These are phyloP conservation scores for Ostrea edulis DNA, from an alignment of 1,140 invertebrate species.

Conservation along the genomic window DNA sequence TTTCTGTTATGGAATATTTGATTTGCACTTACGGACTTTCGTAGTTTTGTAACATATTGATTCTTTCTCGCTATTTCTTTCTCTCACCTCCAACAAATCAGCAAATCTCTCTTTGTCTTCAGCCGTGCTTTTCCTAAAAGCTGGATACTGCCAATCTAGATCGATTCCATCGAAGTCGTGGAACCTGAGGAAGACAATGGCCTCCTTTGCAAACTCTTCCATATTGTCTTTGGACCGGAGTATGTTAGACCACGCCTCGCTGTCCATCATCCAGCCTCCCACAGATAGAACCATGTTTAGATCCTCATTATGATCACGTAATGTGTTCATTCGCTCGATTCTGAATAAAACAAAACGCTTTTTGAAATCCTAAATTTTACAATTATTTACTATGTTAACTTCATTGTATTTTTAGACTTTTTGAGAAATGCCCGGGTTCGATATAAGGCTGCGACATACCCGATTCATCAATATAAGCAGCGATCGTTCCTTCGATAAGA, in stretches of 20 bases:
- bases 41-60: no score
- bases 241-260: slow-evolving; percentile 87
- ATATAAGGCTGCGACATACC: no score
- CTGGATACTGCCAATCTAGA: slow-evolving; percentile 97
- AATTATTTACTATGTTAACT: no score
- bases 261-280: slow-evolving; percentile 94
- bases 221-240: slow-evolving; percentile 83
- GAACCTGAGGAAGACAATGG: slow-evolving; percentile 72
- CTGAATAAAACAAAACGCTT: not conserved
- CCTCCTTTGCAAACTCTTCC: slow-evolving; percentile 57
- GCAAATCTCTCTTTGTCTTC: slow-evolving; percentile 95
- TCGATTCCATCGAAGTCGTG: slow-evolving; percentile 98
- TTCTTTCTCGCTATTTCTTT: not conserved
- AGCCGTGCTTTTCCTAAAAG: slow-evolving; percentile 92
- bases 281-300: slow-evolving; percentile 89
- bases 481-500: no score
- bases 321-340: slow-evolving; percentile 13
- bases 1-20: no score
- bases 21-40: no score
- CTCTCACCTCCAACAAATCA: slow-evolving; percentile 88
- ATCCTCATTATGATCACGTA: slow-evolving; percentile 79
- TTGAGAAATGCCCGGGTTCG: no score
- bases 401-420: no score
- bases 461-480: no score
- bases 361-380: no score